Percentiles rank a stretch among this genome's conserved stretches.
Evolutionary conservation across 2,888 invertebrate species (phyloP).

Genomic region (Drosophila kanekoi): DNA sequence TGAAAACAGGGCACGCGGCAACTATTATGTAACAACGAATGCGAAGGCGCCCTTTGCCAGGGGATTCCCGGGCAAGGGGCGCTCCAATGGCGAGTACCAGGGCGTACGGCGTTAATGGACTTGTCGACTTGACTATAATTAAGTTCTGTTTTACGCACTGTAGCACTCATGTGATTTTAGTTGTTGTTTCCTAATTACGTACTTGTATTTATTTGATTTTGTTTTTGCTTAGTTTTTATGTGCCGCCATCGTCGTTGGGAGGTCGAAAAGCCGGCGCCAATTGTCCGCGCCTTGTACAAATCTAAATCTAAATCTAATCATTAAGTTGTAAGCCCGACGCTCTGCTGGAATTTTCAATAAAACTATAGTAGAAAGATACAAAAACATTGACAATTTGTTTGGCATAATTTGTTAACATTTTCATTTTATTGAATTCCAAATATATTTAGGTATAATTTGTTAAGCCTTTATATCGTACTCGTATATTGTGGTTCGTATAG

Average conservation of each 20-base stretch:
- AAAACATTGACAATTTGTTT: conserved; percentile 21
- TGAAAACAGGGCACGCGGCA: conserved; percentile 90
- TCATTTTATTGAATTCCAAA: conserved; percentile 79
- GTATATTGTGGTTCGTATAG: conserved; percentile 55
- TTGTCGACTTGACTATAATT: conserved; percentile 1
- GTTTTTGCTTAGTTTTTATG: conserved; percentile 53
- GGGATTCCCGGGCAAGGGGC: conserved; percentile 90
- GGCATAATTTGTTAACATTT: conserved; percentile 74
- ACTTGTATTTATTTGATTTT: conserved; percentile 66
- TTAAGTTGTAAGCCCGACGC: conserved; percentile 58
- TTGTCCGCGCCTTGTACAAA: conserved; percentile 71
- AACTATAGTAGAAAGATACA: neutral
- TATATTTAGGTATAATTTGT: conserved; percentile 74
- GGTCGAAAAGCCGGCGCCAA: conserved; percentile 14
- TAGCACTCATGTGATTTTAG: conserved; percentile 77
- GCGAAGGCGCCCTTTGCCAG: conserved; percentile 93
- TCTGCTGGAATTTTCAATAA: conserved; percentile 30
- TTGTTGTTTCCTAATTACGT: conserved; percentile 68
- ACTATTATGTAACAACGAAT: conserved; percentile 94
- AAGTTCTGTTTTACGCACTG: conserved; percentile 25
- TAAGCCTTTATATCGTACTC: conserved; percentile 56
- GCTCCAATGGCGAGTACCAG: conserved; percentile 82
- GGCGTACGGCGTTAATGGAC: conserved; percentile 77
- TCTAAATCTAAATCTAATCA: conserved; percentile 71
- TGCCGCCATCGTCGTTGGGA: conserved; percentile 61